These are phyloP conservation scores for Syngnathus floridae DNA, from an alignment of 2,113 vertebrate genomes.

Conservation along the genomic window DNA sequence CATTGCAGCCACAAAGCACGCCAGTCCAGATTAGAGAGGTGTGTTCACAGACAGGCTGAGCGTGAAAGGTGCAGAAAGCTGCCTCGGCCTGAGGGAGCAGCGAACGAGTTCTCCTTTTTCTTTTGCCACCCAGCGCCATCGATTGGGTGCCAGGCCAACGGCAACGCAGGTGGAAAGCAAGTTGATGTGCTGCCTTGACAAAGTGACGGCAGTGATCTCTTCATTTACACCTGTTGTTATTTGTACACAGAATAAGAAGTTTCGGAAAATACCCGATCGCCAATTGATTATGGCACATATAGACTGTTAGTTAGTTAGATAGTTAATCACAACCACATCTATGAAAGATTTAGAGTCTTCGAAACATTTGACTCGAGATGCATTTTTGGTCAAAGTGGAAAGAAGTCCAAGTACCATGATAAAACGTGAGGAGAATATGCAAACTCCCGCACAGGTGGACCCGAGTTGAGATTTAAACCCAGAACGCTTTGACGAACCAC, in stretches of 20 bases:
- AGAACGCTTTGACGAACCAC: neutral
- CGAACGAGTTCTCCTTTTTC: constrained; percentile 21
- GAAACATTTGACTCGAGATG: neutral
- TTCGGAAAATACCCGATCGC: too few species aligned
- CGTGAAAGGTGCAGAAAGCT: constrained; percentile 45
- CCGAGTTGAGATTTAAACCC: neutral
- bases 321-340: neutral
- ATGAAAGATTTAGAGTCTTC: neutral
- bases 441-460: neutral
- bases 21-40: constrained; percentile 61
- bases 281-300: too few species aligned
- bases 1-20: constrained; percentile 52
- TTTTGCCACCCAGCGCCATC: constrained; percentile 7
- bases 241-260: constrained; percentile 15
- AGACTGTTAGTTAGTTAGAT: too few species aligned
- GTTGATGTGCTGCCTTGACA: constrained; percentile 29
- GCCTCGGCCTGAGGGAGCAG: constrained; percentile 25
- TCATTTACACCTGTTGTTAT: constrained; percentile 39
- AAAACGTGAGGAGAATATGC: neutral
- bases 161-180: constrained; percentile 35
- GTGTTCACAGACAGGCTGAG: constrained; percentile 44
- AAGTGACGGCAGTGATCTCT: constrained; percentile 32
- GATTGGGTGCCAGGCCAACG: constrained; percentile 1
- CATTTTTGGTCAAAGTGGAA: neutral
- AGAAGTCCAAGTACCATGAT: neutral